Conservation (phyloP, 2,888 invertebrate genomes). For the Macrostomum cliftonense region DNA sequence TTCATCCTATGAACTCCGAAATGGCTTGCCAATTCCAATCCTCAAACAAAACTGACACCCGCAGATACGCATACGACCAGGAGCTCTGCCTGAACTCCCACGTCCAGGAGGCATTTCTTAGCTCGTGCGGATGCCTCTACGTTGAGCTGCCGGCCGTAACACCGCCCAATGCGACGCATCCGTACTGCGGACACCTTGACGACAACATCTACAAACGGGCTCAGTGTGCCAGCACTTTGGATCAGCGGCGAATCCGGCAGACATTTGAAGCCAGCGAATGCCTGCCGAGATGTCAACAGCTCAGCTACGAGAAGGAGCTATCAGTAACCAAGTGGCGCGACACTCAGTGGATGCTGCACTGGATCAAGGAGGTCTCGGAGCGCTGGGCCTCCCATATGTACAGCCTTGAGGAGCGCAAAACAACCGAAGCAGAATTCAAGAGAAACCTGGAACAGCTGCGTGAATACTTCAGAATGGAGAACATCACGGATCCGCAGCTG, state of each 20-base stretch:
- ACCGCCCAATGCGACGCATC: not conserved
- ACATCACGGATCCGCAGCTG: too few species aligned
- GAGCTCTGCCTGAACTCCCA: slow-evolving; percentile 9
- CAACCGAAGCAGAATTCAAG: too few species aligned
- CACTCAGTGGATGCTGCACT: slow-evolving; percentile 1
- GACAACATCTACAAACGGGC: too few species aligned
- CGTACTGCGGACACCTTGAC: slow-evolving; percentile 7
- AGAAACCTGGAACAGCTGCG: too few species aligned
- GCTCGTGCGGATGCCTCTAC: slow-evolving; percentile 9
- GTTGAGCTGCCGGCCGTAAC: not conserved
- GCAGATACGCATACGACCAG: slow-evolving; percentile 7
- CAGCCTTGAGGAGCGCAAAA: too few species aligned
- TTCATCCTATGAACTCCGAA: too few species aligned
- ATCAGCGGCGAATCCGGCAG: too few species aligned
- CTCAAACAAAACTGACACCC: too few species aligned
- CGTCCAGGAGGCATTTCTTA: slow-evolving; percentile 4
- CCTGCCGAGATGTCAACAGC: slow-evolving; percentile 4
- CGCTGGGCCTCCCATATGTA: too few species aligned
- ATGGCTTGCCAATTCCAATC: too few species aligned
- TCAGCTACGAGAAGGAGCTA: not conserved
- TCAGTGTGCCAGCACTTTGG: too few species aligned
- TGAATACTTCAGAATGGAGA: too few species aligned
- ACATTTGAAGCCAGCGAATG: not conserved
- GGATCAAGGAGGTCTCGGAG: not conserved
- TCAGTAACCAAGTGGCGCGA: slow-evolving; percentile 2